Evolutionary conservation across 2,888 invertebrate species (phyloP), one percentile per base, ranked within the genome.

Genomic region (Phalangium opilio): DNA sequence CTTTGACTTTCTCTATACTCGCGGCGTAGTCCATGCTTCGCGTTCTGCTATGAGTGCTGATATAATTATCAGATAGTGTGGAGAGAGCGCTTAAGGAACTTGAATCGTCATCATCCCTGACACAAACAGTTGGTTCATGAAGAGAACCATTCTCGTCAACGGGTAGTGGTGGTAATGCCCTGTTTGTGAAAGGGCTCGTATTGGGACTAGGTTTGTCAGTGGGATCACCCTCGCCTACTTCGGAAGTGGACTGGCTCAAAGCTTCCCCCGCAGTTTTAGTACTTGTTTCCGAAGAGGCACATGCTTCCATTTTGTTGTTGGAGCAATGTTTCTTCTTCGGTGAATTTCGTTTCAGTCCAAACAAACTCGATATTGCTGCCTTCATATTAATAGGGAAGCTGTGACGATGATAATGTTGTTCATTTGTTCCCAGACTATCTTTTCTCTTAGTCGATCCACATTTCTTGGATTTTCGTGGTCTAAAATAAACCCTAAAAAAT

Each of bases 1-100:
- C 86, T 75, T 89, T 89, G 45, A 90, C 89, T 74, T 83, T 84
- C 65, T 87, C 83, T 62, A 90, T 85, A 58, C 86, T 89, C 21
- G 84, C 81, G 36, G 87, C 84, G 67, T 89, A 89, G 66, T 89
- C 87, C 50, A 56, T 52, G 19, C 51, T 53, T 12, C 49, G 43
- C 21, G 47, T 50, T 38, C 18, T 38, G 15, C 17, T 18, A 38
- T 38, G 38, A 38, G 18, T 17, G 38, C 18, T 18, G 15, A 3
- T 38, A 12, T 15, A 3, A 19, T 45, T 41, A 20, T 50, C 49
- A 33, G 45, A 48, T 3, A 48, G 15, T 17, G 43, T 41, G 18
- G 48, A 51, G 19, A 45, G 49, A 34, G 44, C 47, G 17, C 46
- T 46, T 39, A 43, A 43, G 39, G 49, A 32, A n/a, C 43, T 48